Percentiles rank a stretch among this genome's conserved stretches.
Evolutionary conservation across 2,113 vertebrate genomes (phyloP).

Genomic region (Chaetorhynchus papuensis): DNA sequence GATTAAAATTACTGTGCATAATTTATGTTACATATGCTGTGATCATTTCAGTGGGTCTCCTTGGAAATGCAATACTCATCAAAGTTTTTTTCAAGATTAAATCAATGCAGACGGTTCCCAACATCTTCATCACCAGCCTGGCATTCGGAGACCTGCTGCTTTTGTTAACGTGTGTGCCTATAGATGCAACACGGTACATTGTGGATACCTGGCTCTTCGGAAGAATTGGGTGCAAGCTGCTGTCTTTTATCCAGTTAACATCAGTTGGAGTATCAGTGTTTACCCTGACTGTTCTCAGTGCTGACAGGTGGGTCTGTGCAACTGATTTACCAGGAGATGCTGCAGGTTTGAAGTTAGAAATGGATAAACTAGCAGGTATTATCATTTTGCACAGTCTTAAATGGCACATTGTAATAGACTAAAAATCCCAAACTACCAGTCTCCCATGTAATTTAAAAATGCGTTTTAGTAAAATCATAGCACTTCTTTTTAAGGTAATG

Average conservation of each 20-base stretch:
- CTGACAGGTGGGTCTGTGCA: constrained; percentile 77
- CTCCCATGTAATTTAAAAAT: background rate
- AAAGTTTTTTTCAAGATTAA: constrained; percentile 83
- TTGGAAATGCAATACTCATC: constrained; percentile 80
- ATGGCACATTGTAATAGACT: background rate
- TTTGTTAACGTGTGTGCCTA: constrained; percentile 77
- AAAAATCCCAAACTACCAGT: background rate
- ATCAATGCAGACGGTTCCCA: constrained; percentile 81
- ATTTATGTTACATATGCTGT: constrained; percentile 74
- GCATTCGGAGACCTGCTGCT: constrained; percentile 81
- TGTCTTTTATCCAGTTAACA: constrained; percentile 80
- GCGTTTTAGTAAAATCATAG: background rate
- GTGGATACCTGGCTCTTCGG: constrained; percentile 80
- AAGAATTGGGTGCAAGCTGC: constrained; percentile 78
- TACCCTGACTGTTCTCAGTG: constrained; percentile 81
- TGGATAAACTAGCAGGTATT: background rate
- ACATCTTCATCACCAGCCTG: constrained; percentile 82
- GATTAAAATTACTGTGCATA: constrained; percentile 71
- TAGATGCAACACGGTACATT: constrained; percentile 77
- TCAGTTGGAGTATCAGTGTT: constrained; percentile 83
- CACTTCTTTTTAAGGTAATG: background rate
- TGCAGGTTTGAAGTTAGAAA: background rate
- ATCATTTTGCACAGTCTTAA: background rate
- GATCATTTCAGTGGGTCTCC: constrained; percentile 80
- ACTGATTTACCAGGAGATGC: constrained; percentile 3